Evolutionary conservation across 2,888 invertebrate species (phyloP).

Genomic region (Cheilosia grossa): DNA sequence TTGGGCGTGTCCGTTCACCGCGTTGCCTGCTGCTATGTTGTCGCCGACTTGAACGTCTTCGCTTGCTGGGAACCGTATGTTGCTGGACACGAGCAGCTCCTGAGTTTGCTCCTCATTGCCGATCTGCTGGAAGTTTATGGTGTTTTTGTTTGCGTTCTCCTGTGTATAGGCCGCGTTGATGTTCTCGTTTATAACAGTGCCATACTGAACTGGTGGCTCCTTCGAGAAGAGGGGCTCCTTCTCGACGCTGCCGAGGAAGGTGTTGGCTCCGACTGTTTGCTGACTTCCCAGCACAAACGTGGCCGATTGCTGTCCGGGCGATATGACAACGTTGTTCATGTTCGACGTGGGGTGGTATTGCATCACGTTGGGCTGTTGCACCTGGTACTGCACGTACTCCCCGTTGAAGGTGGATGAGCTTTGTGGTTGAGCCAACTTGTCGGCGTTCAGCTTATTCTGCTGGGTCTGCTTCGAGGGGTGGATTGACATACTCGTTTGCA

Average conservation of each 20-base stretch:
- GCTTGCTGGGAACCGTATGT: constrained; percentile 81
- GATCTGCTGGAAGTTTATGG: constrained; percentile 59
- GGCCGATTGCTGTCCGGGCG: constrained; percentile 87
- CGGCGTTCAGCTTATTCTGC: constrained; percentile 48
- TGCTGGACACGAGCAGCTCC: constrained; percentile 81
- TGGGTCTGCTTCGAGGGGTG: constrained; percentile 61
- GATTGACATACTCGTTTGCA: constrained; percentile 53
- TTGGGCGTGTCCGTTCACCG: constrained; percentile 82
- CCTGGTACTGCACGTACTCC: constrained; percentile 83
- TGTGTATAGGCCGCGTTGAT: constrained; percentile 78
- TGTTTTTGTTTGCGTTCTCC: constrained; percentile 72
- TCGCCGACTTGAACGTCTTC: constrained; percentile 78
- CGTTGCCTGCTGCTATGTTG: constrained; percentile 73
- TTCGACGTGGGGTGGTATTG: constrained; percentile 84
- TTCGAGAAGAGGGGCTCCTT: constrained; percentile 84
- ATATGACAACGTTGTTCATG: constrained; percentile 87
- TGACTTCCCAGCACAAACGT: constrained; percentile 87
- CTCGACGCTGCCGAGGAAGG: constrained; percentile 83
- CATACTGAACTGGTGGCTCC: constrained; percentile 81
- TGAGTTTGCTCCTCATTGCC: constrained; percentile 78
- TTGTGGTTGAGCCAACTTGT: constrained; percentile 30
- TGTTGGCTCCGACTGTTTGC: constrained; percentile 84
- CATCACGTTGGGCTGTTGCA: constrained; percentile 82
- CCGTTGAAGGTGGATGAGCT: constrained; percentile 78
- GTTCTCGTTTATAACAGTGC: constrained; percentile 81